Percentiles rank a stretch among this genome's conserved stretches.
phyloP scores from a whole-genome alignment of 2,888 invertebrate genomes.

The Chesias legatella region DNA sequence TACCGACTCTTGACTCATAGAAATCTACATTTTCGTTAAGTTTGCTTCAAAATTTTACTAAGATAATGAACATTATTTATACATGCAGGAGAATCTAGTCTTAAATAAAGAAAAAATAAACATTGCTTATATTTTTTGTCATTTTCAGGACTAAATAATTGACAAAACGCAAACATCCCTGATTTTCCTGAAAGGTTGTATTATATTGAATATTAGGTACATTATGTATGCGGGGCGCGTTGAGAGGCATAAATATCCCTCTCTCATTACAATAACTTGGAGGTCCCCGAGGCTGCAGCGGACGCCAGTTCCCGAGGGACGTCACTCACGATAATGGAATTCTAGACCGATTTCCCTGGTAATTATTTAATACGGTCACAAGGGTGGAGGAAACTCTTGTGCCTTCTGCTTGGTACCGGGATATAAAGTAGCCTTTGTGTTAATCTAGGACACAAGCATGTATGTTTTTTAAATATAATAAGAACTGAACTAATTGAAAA shows the following conservation, averaged over 20 bases:
- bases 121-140: too few relatives aligned
- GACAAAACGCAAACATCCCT: conserved; percentile 5
- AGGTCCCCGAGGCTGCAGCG: conserved; percentile 60
- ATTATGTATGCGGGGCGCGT: conserved; percentile 72
- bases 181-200: conserved; percentile 11
- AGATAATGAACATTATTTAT: too few relatives aligned
- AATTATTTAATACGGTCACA: conserved; percentile 49
- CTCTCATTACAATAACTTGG: conserved; percentile 74
- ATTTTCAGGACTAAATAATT: conserved; percentile 5
- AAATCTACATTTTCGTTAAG: too few relatives aligned
- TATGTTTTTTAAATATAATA: too few relatives aligned
- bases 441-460: too few relatives aligned
- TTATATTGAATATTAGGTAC: conserved; percentile 40
- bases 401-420: too few relatives aligned
- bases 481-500: too few relatives aligned
- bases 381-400: conserved; percentile 10
- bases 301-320: conserved; percentile 64
- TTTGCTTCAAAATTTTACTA: too few relatives aligned
- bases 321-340: conserved; percentile 71
- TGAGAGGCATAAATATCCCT: conserved; percentile 75
- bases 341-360: conserved; percentile 52
- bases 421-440: too few relatives aligned
- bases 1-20: too few relatives aligned
- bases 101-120: too few relatives aligned
- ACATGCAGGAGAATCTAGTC: too few relatives aligned